Evolutionary conservation across 2,888 invertebrate species (phyloP), one percentile per base, ranked within the genome.

Genomic region (Macrophya annulata): DNA sequence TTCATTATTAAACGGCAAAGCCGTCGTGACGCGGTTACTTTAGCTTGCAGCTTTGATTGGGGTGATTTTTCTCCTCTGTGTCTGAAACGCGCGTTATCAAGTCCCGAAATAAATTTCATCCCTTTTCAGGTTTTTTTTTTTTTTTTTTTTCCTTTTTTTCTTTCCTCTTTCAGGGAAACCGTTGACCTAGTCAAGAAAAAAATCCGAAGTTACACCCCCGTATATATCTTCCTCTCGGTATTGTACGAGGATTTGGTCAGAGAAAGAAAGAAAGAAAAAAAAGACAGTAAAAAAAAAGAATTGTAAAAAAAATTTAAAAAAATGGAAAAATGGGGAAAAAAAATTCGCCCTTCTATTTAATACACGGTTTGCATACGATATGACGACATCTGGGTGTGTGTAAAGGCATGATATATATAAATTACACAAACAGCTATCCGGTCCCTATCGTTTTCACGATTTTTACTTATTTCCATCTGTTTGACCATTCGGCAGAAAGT

Each of bases 401-500:
- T 25, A 21, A 62, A 62, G 68, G 68, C 31, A 68, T 37, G 37
- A 62, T 62, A 71, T 40, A 40, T 71, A 40, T 40, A 31, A 71
- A 71, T 25, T 71, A 71, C 71, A 71, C 71, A 9, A 17, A 25
- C 71, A 71, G 37, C 71, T 71, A 31, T 37, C 6, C n/a, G 55
- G 12, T 37, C 37, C 71, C 37, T 31, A 31, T 71, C 8, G 31
- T 40, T 17, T 17, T 37, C 9, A 9, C 71, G 31, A 40, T 21
- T 37, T 37, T 71, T 17, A 31, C 25, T 21, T 62, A 25, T 62
- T 62, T 62, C 62, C 25, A 9, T 40, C 71, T 12, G 71, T 8
- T 71, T 71, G 71, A 71, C 71, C 71, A 71, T 71, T 71, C 40
- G 4, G 62, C 71, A 71, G 71, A 37, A 71, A 71, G 71, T 71